Conservation (phyloP, 30 jellyfish, hydroid and myxozoan genomes). For the Turritopsis rubra region DNA sequence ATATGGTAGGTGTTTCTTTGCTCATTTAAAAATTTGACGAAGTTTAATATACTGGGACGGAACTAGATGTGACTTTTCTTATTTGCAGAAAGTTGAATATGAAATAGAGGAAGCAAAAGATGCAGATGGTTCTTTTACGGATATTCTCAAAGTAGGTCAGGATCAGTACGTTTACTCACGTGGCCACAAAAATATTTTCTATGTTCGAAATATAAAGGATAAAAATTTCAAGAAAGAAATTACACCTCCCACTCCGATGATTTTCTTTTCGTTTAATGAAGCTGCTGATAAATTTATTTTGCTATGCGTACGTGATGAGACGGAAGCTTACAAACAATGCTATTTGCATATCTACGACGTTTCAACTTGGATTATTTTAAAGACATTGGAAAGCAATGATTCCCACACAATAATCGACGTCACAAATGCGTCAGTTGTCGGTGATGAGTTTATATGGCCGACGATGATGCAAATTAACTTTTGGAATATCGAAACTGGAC, state of each 20-base stretch:
- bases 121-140: slow-evolving; percentile 32
- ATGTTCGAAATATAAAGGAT: slow-evolving; percentile 41
- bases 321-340: slow-evolving; percentile 37
- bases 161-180: slow-evolving; percentile 60
- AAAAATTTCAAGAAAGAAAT: slow-evolving; percentile 36
- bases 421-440: slow-evolving; percentile 24
- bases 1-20: slow-evolving; percentile 40
- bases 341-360: slow-evolving; percentile 44
- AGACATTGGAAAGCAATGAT: slow-evolving; percentile 39
- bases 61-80: too few species aligned
- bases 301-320: slow-evolving; percentile 23
- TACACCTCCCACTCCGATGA: slow-evolving; percentile 24
- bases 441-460: slow-evolving; percentile 75
- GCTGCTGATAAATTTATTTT: slow-evolving; percentile 35
- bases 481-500: slow-evolving; percentile 79
- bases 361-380: slow-evolving; percentile 42
- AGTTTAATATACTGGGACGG: too few species aligned
- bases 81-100: neutral
- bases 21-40: too few species aligned
- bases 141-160: slow-evolving; percentile 57
- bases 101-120: neutral
- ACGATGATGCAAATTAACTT: slow-evolving; percentile 63
- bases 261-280: slow-evolving; percentile 32
- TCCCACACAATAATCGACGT: slow-evolving; percentile 47
- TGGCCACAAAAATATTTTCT: slow-evolving; percentile 29